These are phyloP conservation scores for Ptiloglossa arizonensis DNA, from an alignment of 1,140 invertebrate genomes.

Conservation along the genomic window DNA sequence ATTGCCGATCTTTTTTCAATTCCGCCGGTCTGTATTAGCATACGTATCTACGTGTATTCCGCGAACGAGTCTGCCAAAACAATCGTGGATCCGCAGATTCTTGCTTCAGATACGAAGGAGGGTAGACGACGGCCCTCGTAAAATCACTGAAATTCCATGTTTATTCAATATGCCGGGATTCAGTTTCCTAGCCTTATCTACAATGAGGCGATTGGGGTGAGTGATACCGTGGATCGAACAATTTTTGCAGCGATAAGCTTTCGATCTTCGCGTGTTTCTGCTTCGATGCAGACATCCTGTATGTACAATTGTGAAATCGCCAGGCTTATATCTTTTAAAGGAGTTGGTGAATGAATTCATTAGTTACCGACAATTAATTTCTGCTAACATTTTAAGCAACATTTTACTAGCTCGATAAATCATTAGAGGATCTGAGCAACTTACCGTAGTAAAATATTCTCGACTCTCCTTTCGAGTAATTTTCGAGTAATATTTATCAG, in stretches of 20 bases:
- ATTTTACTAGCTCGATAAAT: too few species aligned
- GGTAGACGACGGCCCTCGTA: constrained; percentile 71
- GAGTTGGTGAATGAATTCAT: background rate
- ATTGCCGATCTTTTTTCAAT: constrained; percentile 81
- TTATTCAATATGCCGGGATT: constrained; percentile 79
- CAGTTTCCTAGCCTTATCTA: constrained; percentile 47
- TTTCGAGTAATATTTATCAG: too few species aligned
- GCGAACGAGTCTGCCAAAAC: constrained; percentile 63
- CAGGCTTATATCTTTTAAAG: background rate
- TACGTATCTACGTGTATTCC: constrained; percentile 73
- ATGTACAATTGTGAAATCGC: too few species aligned
- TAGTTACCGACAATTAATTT: background rate
- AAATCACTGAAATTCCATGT: constrained; percentile 81
- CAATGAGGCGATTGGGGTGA: constrained; percentile 13
- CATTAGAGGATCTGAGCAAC: too few species aligned
- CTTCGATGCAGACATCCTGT: background rate
- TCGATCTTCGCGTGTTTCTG: background rate
- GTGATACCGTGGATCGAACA: constrained; percentile 16
- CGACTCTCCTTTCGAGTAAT: too few species aligned
- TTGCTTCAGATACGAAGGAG: constrained; percentile 49
- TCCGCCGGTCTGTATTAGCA: constrained; percentile 75
- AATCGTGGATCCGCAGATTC: constrained; percentile 67
- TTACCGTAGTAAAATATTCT: too few species aligned
- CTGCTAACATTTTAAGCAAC: too few species aligned
- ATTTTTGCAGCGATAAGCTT: constrained; percentile 44